These are phyloP conservation scores for Hartigia nigra DNA, from an alignment of 2,888 invertebrate species.

Conservation along the genomic window DNA sequence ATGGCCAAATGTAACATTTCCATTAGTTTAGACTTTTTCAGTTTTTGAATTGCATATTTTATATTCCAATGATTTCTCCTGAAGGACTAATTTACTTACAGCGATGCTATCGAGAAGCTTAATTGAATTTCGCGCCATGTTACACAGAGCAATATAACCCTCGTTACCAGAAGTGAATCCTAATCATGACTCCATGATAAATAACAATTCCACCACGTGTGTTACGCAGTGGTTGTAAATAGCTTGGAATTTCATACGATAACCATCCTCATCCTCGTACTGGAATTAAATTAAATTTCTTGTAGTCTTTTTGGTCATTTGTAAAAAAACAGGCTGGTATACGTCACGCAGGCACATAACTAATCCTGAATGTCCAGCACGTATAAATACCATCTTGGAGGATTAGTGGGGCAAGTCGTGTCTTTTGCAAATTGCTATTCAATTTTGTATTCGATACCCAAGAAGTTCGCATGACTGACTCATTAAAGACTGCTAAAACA, in stretches of 20 bases:
- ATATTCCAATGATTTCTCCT: background rate
- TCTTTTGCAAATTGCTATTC: background rate
- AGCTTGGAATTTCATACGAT: background rate
- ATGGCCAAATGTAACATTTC: background rate
- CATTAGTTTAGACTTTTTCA: background rate
- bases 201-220: background rate
- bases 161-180: background rate
- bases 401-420: background rate
- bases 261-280: background rate
- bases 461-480: background rate
- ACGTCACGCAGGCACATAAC: background rate
- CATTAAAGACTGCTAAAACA: background rate
- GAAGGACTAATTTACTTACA: background rate
- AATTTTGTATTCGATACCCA: background rate
- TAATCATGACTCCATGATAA: background rate
- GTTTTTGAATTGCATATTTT: background rate
- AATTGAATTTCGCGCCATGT: background rate
- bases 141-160: background rate
- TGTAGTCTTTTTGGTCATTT: background rate
- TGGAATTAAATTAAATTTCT: background rate
- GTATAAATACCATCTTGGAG: background rate
- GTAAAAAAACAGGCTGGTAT: background rate
- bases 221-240: background rate
- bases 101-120: background rate
- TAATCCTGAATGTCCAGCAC: background rate